These are phyloP conservation scores for Penaeus chinensis DNA, from an alignment of 1,140 invertebrate genomes.

Conservation along the genomic window DNA sequence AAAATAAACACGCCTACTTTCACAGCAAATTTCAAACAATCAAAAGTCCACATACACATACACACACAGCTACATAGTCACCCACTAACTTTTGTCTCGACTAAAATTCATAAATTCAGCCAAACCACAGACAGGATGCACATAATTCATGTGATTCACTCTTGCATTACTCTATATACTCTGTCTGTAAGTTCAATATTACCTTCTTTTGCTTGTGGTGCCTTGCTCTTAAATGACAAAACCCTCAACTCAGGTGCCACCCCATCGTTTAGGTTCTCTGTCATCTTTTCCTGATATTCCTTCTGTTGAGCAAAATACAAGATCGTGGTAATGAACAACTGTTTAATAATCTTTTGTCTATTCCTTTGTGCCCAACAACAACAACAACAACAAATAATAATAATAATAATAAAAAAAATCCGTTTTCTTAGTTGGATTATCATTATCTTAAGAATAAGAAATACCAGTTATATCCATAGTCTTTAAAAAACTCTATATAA, in stretches of 20 bases:
- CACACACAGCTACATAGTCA: background rate
- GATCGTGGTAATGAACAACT: background rate
- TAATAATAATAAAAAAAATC: background rate
- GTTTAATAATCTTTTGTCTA: slow-evolving; percentile 47
- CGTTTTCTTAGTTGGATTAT: too few species aligned
- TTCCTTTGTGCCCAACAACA: background rate
- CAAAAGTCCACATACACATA: background rate
- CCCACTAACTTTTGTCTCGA: background rate
- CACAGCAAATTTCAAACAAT: too few species aligned
- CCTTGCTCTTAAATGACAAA: slow-evolving; percentile 64
- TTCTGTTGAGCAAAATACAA: slow-evolving; percentile 23
- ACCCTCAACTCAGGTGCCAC: slow-evolving; percentile 55
- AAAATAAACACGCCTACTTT: too few species aligned
- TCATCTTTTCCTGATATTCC: slow-evolving; percentile 54
- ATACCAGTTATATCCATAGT: too few species aligned
- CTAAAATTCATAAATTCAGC: too few species aligned
- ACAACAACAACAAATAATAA: too few species aligned
- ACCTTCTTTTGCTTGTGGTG: slow-evolving; percentile 63
- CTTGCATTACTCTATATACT: too few species aligned
- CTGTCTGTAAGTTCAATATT: background rate
- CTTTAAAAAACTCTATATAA: too few species aligned
- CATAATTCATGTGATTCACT: too few species aligned
- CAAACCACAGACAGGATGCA: background rate
- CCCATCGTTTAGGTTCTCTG: slow-evolving; percentile 63
- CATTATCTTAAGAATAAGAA: too few species aligned